phyloP scores from a whole-genome alignment of 2,113 vertebrate genomes.

The Pseudolaguvia tuberculata region DNA sequence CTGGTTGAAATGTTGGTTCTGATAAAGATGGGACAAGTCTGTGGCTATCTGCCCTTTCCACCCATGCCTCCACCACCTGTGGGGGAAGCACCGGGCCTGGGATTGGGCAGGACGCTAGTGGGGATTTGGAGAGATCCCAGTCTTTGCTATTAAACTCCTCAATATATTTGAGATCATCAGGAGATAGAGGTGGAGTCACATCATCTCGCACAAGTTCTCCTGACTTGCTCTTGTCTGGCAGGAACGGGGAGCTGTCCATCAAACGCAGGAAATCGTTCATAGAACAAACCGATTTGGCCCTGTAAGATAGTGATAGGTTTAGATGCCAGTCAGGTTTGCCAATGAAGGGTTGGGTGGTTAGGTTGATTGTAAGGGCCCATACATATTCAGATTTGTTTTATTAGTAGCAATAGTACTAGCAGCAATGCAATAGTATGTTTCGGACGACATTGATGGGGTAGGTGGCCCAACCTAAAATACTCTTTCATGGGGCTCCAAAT shows the following conservation, averaged over 20 bases:
- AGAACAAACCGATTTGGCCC: constrained; percentile 94
- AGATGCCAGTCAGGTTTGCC: neutral
- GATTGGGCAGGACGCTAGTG: constrained; percentile 49
- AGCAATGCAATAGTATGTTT: no score
- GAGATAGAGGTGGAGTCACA: constrained; percentile 88
- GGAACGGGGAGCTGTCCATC: constrained; percentile 96
- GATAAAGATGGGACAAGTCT: constrained; percentile 52
- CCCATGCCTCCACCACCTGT: constrained; percentile 67
- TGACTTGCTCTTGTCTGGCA: constrained; percentile 82
- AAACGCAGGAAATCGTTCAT: constrained; percentile 97
- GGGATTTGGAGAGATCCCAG: constrained; percentile 76
- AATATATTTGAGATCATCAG: constrained; percentile 96
- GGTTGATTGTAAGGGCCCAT: no score
- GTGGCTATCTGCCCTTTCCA: constrained; percentile 70
- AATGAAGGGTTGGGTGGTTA: no score
- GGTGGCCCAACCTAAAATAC: no score
- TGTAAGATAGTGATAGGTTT: constrained; percentile 53
- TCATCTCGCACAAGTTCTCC: constrained; percentile 73
- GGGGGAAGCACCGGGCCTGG: constrained; percentile 40
- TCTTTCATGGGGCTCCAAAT: no score
- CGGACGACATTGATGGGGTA: no score
- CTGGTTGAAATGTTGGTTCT: constrained; percentile 76
- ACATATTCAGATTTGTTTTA: no score
- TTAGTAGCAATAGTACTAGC: no score
- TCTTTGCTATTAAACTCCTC: constrained; percentile 91